Evolutionary conservation across 2,888 invertebrate genomes (phyloP).

Genomic region (Phortica okadai): DNA sequence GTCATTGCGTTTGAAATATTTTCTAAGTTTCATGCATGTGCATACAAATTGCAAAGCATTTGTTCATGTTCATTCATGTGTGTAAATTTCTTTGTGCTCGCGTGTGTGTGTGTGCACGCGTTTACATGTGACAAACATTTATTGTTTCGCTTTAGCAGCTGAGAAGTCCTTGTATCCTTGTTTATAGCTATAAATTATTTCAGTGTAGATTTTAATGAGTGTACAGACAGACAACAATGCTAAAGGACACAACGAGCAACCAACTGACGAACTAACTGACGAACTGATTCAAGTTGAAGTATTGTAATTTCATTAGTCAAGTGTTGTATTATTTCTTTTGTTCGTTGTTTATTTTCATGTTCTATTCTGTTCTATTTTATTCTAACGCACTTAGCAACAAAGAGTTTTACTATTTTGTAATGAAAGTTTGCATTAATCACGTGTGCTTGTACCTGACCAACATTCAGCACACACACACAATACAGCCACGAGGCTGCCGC

Average conservation of each 20-base stretch:
- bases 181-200: not conserved
- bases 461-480: not conserved
- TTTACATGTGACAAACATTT: not conserved
- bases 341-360: not conserved
- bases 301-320: constrained; percentile 8
- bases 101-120: no score
- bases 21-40: constrained; percentile 4
- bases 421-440: constrained; percentile 18
- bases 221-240: not conserved
- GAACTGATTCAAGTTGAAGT: not conserved
- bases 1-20: not conserved
- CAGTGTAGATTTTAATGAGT: not conserved
- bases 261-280: no score
- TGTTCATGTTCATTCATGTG: not conserved
- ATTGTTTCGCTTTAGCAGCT: constrained; percentile 8
- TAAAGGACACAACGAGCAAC: no score
- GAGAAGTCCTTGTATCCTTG: not conserved
- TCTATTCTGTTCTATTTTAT: not conserved
- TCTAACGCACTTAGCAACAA: not conserved
- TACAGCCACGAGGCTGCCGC: not conserved
- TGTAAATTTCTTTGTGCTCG: not conserved
- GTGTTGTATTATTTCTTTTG: not conserved
- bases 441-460: constrained; percentile 11
- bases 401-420: constrained; percentile 1
- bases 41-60: constrained; percentile 15